Percentiles rank a stretch among this genome's conserved stretches.
Conservation (phyloP, 1,140 invertebrate genomes). For the Cotesia glomerata region DNA sequence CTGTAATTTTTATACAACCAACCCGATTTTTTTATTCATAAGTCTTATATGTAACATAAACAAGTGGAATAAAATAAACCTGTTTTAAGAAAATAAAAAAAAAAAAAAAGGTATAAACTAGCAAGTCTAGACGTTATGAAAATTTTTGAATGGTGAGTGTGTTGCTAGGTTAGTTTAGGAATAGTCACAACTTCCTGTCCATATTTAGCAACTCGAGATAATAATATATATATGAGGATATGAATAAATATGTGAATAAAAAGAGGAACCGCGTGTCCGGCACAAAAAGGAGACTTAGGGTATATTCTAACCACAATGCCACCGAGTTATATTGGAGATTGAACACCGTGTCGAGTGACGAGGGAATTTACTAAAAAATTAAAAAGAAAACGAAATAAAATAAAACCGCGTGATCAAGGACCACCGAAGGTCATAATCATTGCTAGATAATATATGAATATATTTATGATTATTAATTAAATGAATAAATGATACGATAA, state of each 20-base stretch:
- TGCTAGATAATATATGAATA: too few relatives aligned
- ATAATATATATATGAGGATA: not conserved
- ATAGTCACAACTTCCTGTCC: not conserved
- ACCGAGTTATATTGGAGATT: not conserved
- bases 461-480: not conserved
- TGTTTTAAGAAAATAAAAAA: too few relatives aligned
- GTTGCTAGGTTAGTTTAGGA: constrained; percentile 20
- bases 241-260: not conserved
- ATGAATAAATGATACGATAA: constrained; percentile 2
- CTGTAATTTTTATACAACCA: too few relatives aligned
- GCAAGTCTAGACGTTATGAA: not conserved
- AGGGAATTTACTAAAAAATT: not conserved
- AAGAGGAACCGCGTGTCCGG: not conserved
- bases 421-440: too few relatives aligned
- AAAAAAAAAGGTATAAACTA: too few relatives aligned
- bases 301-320: constrained; percentile 1
- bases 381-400: not conserved
- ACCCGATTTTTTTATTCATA: too few relatives aligned
- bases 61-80: too few relatives aligned
- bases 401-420: too few relatives aligned
- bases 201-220: constrained; percentile 4
- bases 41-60: too few relatives aligned
- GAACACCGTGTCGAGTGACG: not conserved
- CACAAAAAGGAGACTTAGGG: not conserved
- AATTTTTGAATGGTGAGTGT: too few relatives aligned